Evolutionary conservation across 2,797 vertebrate genomes (phyloP).

Genomic region (Sarcoramphus papa): DNA sequence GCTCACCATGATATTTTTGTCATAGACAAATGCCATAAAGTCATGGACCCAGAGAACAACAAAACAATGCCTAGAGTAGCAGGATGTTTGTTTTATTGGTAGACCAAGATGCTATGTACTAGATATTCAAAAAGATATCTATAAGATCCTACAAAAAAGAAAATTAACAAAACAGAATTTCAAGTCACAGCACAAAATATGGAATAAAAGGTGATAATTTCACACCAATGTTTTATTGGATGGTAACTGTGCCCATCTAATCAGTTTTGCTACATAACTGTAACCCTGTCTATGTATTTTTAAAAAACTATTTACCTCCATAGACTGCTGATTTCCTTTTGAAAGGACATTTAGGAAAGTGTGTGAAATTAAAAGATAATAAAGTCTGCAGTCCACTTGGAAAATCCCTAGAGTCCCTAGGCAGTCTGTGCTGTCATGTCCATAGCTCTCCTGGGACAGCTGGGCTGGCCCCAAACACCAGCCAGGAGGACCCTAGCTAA

Average conservation of each 20-base stretch:
- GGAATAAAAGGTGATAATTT: background rate
- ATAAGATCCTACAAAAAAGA: background rate
- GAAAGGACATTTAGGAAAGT: constrained; percentile 37
- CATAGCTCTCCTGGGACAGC: background rate
- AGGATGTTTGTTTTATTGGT: background rate
- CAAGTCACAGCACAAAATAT: background rate
- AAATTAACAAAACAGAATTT: background rate
- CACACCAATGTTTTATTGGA: background rate
- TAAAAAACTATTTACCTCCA: constrained; percentile 29
- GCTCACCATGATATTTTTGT: background rate
- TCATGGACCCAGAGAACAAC: background rate
- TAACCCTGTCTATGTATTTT: background rate
- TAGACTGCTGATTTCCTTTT: constrained; percentile 21
- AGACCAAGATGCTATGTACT: background rate
- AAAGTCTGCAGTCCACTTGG: background rate
- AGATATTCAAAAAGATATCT: background rate
- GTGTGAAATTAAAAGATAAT: constrained; percentile 53
- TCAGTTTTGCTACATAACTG: constrained; percentile 14
- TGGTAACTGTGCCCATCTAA: background rate
- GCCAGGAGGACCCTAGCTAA: background rate
- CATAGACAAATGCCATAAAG: background rate
- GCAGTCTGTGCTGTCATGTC: background rate
- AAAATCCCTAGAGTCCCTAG: background rate
- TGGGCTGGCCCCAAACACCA: background rate
- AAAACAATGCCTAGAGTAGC: background rate